phyloP scores from a whole-genome alignment of 2,888 invertebrate species.

The Sinopyrophorus schimmeli region DNA sequence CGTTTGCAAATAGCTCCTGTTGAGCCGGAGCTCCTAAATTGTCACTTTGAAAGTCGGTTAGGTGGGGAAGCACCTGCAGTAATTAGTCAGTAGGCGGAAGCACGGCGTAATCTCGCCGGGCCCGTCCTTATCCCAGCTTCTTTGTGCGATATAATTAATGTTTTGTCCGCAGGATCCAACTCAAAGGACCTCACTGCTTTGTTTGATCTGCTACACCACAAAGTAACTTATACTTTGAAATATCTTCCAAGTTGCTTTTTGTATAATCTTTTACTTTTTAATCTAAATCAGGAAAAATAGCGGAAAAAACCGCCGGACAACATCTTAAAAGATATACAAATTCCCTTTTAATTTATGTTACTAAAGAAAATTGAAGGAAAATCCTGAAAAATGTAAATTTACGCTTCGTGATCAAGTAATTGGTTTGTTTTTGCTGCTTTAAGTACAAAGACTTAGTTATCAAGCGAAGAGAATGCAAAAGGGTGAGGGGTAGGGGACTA shows the following conservation, averaged over 20 bases:
- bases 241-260: constrained; percentile 22
- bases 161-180: constrained; percentile 44
- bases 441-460: constrained; percentile 34
- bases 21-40: constrained; percentile 6
- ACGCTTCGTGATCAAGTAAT: constrained; percentile 21
- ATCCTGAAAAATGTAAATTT: constrained; percentile 26
- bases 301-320: constrained; percentile 9
- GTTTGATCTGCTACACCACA: constrained; percentile 32
- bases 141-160: constrained; percentile 48
- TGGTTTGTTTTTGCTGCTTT: constrained; percentile 26
- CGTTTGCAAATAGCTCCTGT: too few species aligned
- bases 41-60: constrained; percentile 14
- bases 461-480: constrained; percentile 25
- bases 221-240: constrained; percentile 31
- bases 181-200: constrained; percentile 34
- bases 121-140: constrained; percentile 36
- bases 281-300: constrained; percentile 7
- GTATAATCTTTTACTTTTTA: constrained; percentile 27
- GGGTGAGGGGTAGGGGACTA: constrained; percentile 46
- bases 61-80: constrained; percentile 46
- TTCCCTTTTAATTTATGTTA: constrained; percentile 19
- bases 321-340: constrained; percentile 14
- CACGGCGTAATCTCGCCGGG: constrained; percentile 41
- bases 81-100: constrained; percentile 49
- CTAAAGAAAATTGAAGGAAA: constrained; percentile 5